A percentile compares a stretch with the other conserved stretches of the same genome.
Evolutionary conservation across 2,888 invertebrate species (phyloP).

Genomic region (Hypolimnas misippus): DNA sequence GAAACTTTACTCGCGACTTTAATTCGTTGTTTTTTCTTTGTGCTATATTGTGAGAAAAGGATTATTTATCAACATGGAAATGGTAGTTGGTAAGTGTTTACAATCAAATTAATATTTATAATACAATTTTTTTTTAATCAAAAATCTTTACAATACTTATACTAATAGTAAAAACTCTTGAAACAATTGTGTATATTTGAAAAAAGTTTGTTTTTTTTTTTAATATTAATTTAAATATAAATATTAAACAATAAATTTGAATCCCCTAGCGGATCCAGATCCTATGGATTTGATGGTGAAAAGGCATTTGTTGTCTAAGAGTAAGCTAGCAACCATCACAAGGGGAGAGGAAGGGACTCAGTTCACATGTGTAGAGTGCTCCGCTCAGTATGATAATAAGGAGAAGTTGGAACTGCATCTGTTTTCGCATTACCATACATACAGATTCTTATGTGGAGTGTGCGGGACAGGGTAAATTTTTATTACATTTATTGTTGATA

Average conservation of each 20-base stretch:
- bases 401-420: slow-evolving; percentile 89
- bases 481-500: not conserved
- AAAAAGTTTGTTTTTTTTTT: not conserved
- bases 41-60: slow-evolving; percentile 18
- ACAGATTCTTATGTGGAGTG: slow-evolving; percentile 89
- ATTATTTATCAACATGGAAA: slow-evolving; percentile 17
- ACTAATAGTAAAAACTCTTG: not conserved
- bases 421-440: slow-evolving; percentile 89
- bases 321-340: slow-evolving; percentile 89
- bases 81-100: slow-evolving; percentile 19
- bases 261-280: slow-evolving; percentile 39
- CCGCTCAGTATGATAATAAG: slow-evolving; percentile 89
- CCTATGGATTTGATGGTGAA: slow-evolving; percentile 59
- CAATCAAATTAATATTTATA: not conserved
- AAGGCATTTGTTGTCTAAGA: slow-evolving; percentile 84
- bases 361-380: slow-evolving; percentile 91
- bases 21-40: slow-evolving; percentile 21
- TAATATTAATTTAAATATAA: not conserved
- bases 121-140: not conserved
- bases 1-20: slow-evolving; percentile 47
- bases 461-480: slow-evolving; percentile 87
- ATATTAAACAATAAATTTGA: not conserved
- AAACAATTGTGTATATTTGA: not conserved
- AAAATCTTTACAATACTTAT: no score
- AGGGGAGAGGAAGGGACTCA: slow-evolving; percentile 87